Conservation (phyloP, 2,888 invertebrate genomes). For the Neelides folsomi region DNA sequence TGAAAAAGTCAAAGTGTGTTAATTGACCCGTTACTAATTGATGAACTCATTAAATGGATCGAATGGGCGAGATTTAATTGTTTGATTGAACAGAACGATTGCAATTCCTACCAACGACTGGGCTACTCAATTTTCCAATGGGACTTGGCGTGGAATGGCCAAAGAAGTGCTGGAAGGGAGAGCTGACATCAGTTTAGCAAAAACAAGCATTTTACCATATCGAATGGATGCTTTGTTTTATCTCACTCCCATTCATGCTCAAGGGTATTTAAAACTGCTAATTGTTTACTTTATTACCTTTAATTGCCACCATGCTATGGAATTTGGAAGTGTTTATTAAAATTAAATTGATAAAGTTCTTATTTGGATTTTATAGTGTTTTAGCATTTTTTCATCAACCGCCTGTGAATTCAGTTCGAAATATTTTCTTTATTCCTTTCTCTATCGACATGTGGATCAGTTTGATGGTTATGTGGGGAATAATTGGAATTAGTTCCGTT, state of each 20-base stretch:
- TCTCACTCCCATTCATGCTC: constrained; percentile 11
- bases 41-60: too few species aligned
- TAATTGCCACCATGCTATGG: too few species aligned
- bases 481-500: neutral
- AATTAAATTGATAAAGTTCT: too few species aligned
- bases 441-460: constrained; percentile 3
- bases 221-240: constrained; percentile 9
- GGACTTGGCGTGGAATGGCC: constrained; percentile 17
- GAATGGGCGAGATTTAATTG: too few species aligned
- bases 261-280: constrained; percentile 4
- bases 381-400: constrained; percentile 16
- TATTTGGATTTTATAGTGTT: constrained; percentile 3
- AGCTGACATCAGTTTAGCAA: constrained; percentile 15
- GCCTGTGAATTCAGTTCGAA: constrained; percentile 5
- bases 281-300: neutral
- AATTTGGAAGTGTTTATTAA: too few species aligned
- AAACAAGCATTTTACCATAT: constrained; percentile 14
- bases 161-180: constrained; percentile 9
- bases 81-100: neutral
- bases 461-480: constrained; percentile 3
- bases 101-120: constrained; percentile 9
- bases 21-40: too few species aligned
- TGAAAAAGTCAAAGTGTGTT: too few species aligned
- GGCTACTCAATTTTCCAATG: constrained; percentile 12
- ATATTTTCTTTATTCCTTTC: constrained; percentile 13